A percentile compares a stretch with the other conserved stretches of the same genome.
phyloP scores from a whole-genome alignment of 1,140 invertebrate species.

The Brachionus asplanchnoidis region DNA sequence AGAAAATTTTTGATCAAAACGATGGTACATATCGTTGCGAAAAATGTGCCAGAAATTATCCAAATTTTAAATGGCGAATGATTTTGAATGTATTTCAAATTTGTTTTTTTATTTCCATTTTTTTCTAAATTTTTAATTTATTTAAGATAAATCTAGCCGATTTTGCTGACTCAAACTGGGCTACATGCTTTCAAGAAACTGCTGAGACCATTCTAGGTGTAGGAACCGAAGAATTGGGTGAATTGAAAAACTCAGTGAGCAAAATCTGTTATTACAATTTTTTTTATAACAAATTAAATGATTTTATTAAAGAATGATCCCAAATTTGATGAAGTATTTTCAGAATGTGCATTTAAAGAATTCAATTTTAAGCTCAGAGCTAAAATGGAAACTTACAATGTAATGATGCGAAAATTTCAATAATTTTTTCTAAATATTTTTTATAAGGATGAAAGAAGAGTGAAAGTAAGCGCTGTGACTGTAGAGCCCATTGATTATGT shows the following conservation, averaged over 20 bases:
- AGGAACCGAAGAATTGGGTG: conserved; percentile 69
- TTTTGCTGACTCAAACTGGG: conserved; percentile 73
- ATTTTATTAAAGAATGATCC: conserved; percentile 50
- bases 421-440: not conserved
- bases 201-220: conserved; percentile 73
- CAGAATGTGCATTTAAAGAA: conserved; percentile 70
- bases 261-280: conserved; percentile 49
- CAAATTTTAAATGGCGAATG: conserved; percentile 78
- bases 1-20: conserved; percentile 80
- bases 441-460: conserved; percentile 71
- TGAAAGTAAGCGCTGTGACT: conserved; percentile 66
- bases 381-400: conserved; percentile 84
- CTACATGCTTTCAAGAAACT: conserved; percentile 79
- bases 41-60: conserved; percentile 78
- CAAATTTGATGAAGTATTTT: conserved; percentile 63
- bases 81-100: conserved; percentile 66
- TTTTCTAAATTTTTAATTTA: conserved; percentile 1
- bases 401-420: conserved; percentile 45
- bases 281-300: not conserved
- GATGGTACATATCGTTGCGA: conserved; percentile 86
- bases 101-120: not conserved
- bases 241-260: conserved; percentile 49
- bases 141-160: conserved; percentile 72
- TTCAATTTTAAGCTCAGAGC: conserved; percentile 75
- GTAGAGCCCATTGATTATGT: conserved; percentile 14